Evolutionary conservation across 2,113 vertebrate genomes (phyloP).

Genomic region (Bombycilla garrulus): DNA sequence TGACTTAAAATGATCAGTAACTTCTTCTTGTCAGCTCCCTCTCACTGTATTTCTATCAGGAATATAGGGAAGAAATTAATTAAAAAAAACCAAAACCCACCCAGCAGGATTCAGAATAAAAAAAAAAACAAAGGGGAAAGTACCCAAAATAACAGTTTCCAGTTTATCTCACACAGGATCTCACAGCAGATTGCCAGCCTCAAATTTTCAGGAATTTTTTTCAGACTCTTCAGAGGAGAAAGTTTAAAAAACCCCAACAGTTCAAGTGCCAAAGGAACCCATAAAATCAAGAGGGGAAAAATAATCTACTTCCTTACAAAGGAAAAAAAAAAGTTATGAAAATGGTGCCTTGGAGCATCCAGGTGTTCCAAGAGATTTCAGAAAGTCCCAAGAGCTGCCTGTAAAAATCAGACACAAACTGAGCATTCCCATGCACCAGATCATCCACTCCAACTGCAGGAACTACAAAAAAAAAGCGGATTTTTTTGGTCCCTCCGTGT

Average conservation of each 20-base stretch:
- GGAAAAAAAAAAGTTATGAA: neutral
- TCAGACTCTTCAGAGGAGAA: neutral
- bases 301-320: neutral
- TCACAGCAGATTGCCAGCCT: neutral
- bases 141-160: neutral
- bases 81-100: neutral
- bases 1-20: neutral
- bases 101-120: neutral
- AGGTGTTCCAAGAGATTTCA: neutral
- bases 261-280: neutral
- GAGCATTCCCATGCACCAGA: neutral
- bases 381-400: neutral
- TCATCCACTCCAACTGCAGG: neutral
- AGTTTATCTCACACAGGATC: neutral
- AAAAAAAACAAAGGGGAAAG: neutral
- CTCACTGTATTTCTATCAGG: neutral
- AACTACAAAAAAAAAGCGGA: neutral
- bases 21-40: neutral
- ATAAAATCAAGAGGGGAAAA: neutral
- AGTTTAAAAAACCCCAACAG: neutral
- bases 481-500: neutral
- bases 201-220: neutral
- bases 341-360: neutral
- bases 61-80: neutral
- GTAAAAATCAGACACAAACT: neutral